Evolutionary conservation across 2,888 invertebrate species (phyloP), one percentile per base, ranked within the genome.

Genomic region (Pandemis cinnamomeana): DNA sequence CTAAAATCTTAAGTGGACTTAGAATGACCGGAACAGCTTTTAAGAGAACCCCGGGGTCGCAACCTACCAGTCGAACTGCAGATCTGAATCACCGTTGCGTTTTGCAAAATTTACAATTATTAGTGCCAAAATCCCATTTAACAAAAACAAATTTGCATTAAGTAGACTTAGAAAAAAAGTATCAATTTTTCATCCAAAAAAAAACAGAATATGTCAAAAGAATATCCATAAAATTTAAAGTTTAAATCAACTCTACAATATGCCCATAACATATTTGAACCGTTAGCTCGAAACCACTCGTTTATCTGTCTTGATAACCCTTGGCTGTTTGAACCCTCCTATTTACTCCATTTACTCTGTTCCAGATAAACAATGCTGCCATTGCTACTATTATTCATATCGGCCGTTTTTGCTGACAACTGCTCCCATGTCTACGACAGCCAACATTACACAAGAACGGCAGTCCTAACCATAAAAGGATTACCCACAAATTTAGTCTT

Each of bases 401-500:
- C 90, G 71, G 76, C 87, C 27, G 88, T 81, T 13, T 80, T 85
- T 41, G 84, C 89, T 0, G 82, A 89, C 7, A 89, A 90, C 78
- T 93, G 92, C 69, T 84, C 89, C 6, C 83, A 88, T 77, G 74
- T 76, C 6, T 92, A 81, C 78, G 86, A 91, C 64, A 84, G 83
- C 2, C 78, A 79, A n/a, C 69, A 78, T 0, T 92, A 89, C 77
- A 80, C 86, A 0, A 87, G 88, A 80, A 79, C 85, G 11, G 83
- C 89, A 0, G 79, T 92, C 10, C 78, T 94, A 3, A 91, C 89
- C 0, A 91, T 92, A 20, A 91, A 89, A 79, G 94, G 93, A 6
- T 82, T 94, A 1, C 93, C 94, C 0, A 93, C 93, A 5, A 94
- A 93, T 69, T 77, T 94, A 71, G 91, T 81, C 0, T 85, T 82